These are phyloP conservation scores for Rhopalosiphum padi DNA, from an alignment of 1,140 invertebrate genomes.

Conservation along the genomic window DNA sequence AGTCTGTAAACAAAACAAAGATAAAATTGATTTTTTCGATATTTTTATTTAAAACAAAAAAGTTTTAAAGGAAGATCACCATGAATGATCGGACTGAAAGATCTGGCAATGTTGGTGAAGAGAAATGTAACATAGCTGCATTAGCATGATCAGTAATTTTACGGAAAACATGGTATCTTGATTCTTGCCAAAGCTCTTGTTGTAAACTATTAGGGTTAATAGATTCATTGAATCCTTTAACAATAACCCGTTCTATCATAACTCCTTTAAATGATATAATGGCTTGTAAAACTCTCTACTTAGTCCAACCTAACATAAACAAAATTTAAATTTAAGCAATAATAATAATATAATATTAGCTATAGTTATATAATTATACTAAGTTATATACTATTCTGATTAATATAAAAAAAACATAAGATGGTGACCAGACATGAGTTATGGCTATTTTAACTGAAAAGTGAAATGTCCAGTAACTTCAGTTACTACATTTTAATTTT, in stretches of 20 bases:
- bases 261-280: conserved; percentile 90
- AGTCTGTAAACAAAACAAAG: conserved; percentile 69
- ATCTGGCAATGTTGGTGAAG: conserved; percentile 87
- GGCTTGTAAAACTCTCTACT: conserved; percentile 87
- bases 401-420: too few relatives aligned
- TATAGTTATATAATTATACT: too few relatives aligned
- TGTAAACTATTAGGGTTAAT: conserved; percentile 63
- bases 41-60: not conserved
- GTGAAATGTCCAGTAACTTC: too few relatives aligned
- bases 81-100: conserved; percentile 88
- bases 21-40: not conserved
- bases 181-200: conserved; percentile 86
- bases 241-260: conserved; percentile 92
- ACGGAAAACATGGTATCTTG: conserved; percentile 87
- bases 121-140: conserved; percentile 94
- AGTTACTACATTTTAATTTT: too few relatives aligned
- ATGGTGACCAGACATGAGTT: too few relatives aligned
- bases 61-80: conserved; percentile 66
- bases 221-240: conserved; percentile 85
- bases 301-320: conserved; percentile 72
- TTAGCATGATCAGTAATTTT: conserved; percentile 96
- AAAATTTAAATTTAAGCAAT: not conserved
- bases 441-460: too few relatives aligned
- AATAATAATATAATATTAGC: too few relatives aligned
- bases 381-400: too few relatives aligned